These are phyloP conservation scores for Struthidea cinerea DNA, from an alignment of 2,113 vertebrate genomes.

Conservation along the genomic window DNA sequence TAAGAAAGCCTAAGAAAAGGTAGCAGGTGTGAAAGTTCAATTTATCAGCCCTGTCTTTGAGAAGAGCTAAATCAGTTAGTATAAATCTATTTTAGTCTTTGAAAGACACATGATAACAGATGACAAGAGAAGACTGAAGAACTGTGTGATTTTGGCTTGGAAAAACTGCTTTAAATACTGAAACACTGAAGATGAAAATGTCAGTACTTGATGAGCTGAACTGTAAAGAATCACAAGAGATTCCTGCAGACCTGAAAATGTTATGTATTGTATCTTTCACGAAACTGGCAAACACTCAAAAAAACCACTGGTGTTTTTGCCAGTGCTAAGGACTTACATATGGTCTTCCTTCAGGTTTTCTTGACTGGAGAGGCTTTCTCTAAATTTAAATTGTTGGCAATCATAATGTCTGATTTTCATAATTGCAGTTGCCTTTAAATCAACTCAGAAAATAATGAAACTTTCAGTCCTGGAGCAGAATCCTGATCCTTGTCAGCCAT, in stretches of 20 bases:
- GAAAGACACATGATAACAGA: not conserved
- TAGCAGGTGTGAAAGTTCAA: not conserved
- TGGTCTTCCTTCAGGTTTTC: not conserved
- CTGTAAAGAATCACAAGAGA: not conserved
- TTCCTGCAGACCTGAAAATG: not conserved
- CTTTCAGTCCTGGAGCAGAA: not conserved
- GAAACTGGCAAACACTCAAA: not conserved
- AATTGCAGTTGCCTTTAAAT: not conserved
- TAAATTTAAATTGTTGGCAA: not conserved
- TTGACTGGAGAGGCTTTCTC: not conserved
- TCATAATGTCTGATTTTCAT: slow-evolving; percentile 4
- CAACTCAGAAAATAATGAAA: not conserved
- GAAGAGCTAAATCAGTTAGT: not conserved
- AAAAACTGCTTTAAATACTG: not conserved
- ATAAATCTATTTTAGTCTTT: not conserved
- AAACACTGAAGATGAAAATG: not conserved
- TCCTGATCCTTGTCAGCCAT: not conserved
- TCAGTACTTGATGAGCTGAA: not conserved
- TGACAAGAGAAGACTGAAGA: not conserved
- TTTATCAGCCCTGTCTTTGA: not conserved
- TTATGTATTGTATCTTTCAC: not conserved
- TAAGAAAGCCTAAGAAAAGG: not conserved
- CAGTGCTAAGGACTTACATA: not conserved
- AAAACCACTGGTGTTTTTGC: not conserved
- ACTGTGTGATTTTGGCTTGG: not conserved